Base-by-base conservation (phyloP, 2,888 invertebrate genomes). In the Morpho deidamia region DNA sequence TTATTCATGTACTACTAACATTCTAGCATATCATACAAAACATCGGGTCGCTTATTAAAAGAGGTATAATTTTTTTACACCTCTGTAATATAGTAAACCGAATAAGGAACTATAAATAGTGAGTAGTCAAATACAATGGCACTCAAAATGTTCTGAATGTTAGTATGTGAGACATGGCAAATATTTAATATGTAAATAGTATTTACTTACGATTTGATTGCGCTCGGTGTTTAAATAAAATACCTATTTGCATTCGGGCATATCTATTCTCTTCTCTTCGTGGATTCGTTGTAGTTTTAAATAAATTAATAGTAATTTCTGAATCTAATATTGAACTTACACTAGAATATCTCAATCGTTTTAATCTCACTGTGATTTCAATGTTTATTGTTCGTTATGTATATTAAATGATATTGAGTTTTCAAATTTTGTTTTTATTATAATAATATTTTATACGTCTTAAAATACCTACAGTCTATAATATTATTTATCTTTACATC, bases 311-410 rank as follows among this genome's bases (percentile, higher is more conserved):
- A 33, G 44, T 45, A 37, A 44, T 38, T 47, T 56, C 51, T 47
- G 41, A 53, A 44, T 47, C 40, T 53, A 53, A 50, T 56, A 11
- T 45, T 44, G 32, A 56, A 51, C 40, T 53, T 60, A 67, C 72
- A 71, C 74, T 70, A 70, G 69, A 71, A 69, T 78, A 63, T 68
- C 63, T 73, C 64, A 76, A 72, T 79, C 72, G 75, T 83, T 73
- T 76, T 70, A 76, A 75, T 81, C 76, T 83, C 75, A 78, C 82
- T 85, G 84, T 85, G 83, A 85, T 84, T 83, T 78, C 67, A 72
- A 67, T 68, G 68, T 69, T 74, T 76, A 79, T 82, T 81, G 77
- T 83, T 85, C 78, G 71, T 69, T 84, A 81, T 87, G 82, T 83
- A 83, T 84, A 83, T 78, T 76, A 77, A 76, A 78, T 71, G 72